Base-by-base conservation (phyloP, 2,797 vertebrate species). In the Heteromormyrus szaboi region DNA sequence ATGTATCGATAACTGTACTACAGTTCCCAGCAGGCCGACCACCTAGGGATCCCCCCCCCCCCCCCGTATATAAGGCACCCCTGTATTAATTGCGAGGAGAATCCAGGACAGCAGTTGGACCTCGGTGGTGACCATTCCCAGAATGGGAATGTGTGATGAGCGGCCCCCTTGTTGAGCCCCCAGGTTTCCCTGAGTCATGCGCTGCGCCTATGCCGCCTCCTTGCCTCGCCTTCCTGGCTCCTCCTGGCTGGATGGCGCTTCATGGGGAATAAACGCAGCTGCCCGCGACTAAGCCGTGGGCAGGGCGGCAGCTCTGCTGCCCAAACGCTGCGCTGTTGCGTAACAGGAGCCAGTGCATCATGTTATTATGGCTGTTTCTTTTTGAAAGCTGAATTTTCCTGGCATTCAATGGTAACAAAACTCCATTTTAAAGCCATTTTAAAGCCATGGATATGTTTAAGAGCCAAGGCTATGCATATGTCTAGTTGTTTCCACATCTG, bases 121-220 rank as follows among this genome's bases (percentile, higher is more conserved):
- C 62, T 68, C 25, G 25, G 62, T 29, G 62, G 62, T 33, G 62
- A 68, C 62, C 50, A 53, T 46, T 22, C 11, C 86, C 76, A 44
- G 29, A 50, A n/a, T 54, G n/a, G 56, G 56, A 90, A 90, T 91
- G 89, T 89, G 91, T 91, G 90, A 87, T 88, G 90, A 91, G 90
- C 90, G 89, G 90, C 91, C 89, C 87, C 33, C 2, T 5, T 25
- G 48, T 37, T 85, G 90, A 91, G 90, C 91, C 90, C 91, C 53
- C 53, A 33, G 90, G 91, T 90, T 89, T 91, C 88, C 89, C 88
- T 88, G 79, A 89, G 90, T 89, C 89, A 89, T 88, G 90, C 91
- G 91, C 91, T 88, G 90, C 91, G 91, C 91, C 88, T 91, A 84
- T 85, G 89, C 59, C 89, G 87, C 89, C 88, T 89, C 88, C 68